Base-by-base conservation (phyloP, 2,888 invertebrate species). In the Urechis unicinctus region DNA sequence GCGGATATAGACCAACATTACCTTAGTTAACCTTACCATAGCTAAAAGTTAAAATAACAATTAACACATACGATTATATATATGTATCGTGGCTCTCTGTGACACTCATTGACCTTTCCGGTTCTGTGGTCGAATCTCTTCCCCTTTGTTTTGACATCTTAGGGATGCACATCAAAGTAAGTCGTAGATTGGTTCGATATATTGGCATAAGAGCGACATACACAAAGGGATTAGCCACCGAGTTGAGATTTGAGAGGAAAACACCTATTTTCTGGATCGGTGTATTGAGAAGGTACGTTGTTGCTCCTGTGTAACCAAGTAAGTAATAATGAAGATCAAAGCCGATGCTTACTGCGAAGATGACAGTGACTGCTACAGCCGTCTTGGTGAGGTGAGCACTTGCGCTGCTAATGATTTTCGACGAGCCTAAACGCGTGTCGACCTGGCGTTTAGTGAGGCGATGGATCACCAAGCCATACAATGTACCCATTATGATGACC, bases 251-350 rank as follows among this genome's bases (percentile, higher is more conserved):
- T 25, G 61, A 52, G 5, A 60, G 46, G 42, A 61, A 61, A n/a
- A 61, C 61, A 9, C 57, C 59, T 13, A 52, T 36, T 45, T 55
- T 52, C 52, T 61, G 61, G 2, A 55, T 51, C 3, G 59, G 59
- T 1, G 61, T 47, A 43, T 53, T 53, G 21, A 61, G 51, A 6
- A 36, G 30, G 47, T 60, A 60, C 9, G 31, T 53, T 2, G 44
- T 41, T 22, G 55, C 59, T 13, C 59, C 59, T 4, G 52, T 57
- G 45, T 61, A 44, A 26, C 61, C 61, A 9, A 61, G 51, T 13
- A 61, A 50, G 53, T 61, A 61, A 49, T 60, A 61, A 48, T 57
- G 55, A 4, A 60, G 61, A 43, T 61, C 59, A 41, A 54, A 59
- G 31, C 61, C 61, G 26, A 61, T 55, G 48, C 56, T 52, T 49